Conservation (phyloP, 2,888 invertebrate genomes). For the Megaustenia siamemsis region DNA sequence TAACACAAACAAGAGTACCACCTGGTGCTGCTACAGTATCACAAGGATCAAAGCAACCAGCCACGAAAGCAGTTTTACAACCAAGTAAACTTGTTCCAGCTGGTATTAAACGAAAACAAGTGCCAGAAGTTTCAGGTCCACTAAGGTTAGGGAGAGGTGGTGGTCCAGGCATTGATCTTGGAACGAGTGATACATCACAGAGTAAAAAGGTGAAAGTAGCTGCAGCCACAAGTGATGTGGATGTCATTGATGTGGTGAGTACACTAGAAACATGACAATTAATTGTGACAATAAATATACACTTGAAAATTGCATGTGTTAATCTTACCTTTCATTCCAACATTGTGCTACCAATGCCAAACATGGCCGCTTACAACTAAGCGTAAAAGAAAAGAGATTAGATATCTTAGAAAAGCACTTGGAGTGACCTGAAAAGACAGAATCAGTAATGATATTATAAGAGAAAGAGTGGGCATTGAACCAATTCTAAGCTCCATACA, state of each 20-base stretch:
- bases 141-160: conserved; percentile 51
- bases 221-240: conserved; percentile 4
- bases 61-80: conserved; percentile 18
- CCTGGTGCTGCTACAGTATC: conserved; percentile 54
- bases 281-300: not conserved
- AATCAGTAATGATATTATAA: too few species aligned
- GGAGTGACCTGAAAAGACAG: too few species aligned
- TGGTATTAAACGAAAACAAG: conserved; percentile 40
- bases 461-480: too few species aligned
- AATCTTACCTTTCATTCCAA: not conserved
- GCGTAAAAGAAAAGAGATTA: too few species aligned
- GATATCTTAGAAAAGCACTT: too few species aligned
- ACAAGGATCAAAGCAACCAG: conserved; percentile 17
- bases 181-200: conserved; percentile 20
- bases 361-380: too few species aligned
- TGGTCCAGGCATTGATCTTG: conserved; percentile 50
- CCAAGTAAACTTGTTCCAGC: conserved; percentile 24
- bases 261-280: not conserved
- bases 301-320: not conserved
- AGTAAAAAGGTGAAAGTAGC: conserved; percentile 41
- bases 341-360: too few species aligned
- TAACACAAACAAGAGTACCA: conserved; percentile 29
- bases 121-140: conserved; percentile 45
- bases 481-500: too few species aligned
- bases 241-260: conserved; percentile 28